Percentiles rank a stretch among this genome's conserved stretches.
Evolutionary conservation across 2,113 vertebrate species (phyloP).

Genomic region (Mustela nigripes): DNA sequence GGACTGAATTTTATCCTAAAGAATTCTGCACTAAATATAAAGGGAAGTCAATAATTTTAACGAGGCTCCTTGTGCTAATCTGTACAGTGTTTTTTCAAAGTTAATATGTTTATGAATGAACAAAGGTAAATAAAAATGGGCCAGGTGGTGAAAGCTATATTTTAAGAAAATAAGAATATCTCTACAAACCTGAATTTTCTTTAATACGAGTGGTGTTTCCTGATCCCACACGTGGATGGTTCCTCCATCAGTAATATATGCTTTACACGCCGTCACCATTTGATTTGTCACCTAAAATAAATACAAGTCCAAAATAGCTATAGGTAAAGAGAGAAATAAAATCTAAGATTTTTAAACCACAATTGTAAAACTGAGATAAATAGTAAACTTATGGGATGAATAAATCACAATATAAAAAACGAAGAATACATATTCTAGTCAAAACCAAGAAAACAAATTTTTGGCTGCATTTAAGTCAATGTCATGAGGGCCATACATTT

Average conservation of each 20-base stretch:
- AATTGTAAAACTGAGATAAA: slow-evolving; percentile 26
- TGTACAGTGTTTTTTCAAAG: not conserved
- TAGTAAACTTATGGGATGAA: not conserved
- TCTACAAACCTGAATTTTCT: slow-evolving; percentile 91
- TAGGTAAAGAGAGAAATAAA: not conserved
- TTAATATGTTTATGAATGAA: not conserved
- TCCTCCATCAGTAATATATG: slow-evolving; percentile 91
- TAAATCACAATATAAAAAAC: not conserved
- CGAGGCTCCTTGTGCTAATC: not conserved
- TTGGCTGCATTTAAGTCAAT: not conserved
- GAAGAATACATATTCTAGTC: not conserved
- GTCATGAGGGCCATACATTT: not conserved
- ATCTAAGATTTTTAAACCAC: not conserved
- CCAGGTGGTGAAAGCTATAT: not conserved
- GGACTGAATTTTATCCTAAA: not conserved
- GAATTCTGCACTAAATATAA: not conserved
- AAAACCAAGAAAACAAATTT: slow-evolving; percentile 45
- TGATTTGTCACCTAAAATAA: slow-evolving; percentile 92
- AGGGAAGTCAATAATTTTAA: not conserved
- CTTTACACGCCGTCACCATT: slow-evolving; percentile 92
- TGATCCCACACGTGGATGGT: slow-evolving; percentile 90
- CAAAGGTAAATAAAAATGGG: not conserved
- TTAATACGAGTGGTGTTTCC: slow-evolving; percentile 86
- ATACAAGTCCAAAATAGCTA: slow-evolving; percentile 63
- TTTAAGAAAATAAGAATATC: slow-evolving; percentile 20